These are phyloP conservation scores for Cossypha dichroa DNA, from an alignment of 2,797 vertebrate species.

Conservation along the genomic window DNA sequence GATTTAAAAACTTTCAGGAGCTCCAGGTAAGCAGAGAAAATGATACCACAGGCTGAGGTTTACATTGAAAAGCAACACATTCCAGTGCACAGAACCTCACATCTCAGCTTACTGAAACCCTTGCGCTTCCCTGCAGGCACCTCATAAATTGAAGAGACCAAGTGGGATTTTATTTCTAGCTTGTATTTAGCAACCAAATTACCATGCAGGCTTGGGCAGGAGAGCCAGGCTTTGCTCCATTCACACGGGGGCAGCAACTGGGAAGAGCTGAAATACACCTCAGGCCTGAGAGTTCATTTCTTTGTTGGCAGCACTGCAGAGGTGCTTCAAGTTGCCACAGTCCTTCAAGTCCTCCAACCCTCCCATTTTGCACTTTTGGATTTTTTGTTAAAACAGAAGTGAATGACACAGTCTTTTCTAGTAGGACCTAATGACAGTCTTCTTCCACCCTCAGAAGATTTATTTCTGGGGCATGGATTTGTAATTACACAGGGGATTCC, in stretches of 20 bases:
- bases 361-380: background rate
- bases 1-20: background rate
- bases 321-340: background rate
- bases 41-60: background rate
- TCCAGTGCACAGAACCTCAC: background rate
- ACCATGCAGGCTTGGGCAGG: background rate
- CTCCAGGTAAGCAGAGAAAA: background rate
- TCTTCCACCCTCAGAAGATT: background rate
- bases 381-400: background rate
- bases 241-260: background rate
- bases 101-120: background rate
- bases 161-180: background rate
- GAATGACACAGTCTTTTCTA: background rate
- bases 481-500: background rate
- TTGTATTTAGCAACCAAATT: background rate
- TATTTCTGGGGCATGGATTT: background rate
- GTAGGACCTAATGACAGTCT: background rate
- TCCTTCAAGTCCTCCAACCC: background rate
- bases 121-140: background rate
- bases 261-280: background rate
- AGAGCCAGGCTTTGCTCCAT: background rate
- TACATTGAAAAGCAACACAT: background rate
- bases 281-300: accelerated
- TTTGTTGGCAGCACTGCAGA: background rate
- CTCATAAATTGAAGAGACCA: background rate